Base-by-base conservation (phyloP, 2,797 vertebrate genomes). In the Clamator glandarius region DNA sequence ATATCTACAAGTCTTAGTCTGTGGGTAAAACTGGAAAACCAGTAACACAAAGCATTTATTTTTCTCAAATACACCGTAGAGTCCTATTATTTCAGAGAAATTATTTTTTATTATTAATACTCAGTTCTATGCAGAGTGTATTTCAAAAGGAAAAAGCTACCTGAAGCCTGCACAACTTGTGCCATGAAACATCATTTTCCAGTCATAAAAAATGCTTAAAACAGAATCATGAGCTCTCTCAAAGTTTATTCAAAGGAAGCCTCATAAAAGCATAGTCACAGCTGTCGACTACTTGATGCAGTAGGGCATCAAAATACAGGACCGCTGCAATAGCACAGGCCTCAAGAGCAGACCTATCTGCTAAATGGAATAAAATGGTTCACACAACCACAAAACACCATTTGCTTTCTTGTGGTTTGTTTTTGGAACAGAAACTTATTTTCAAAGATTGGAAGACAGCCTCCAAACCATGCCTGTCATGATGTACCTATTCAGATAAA, bases 1-100 rank as follows among this genome's bases (percentile, higher is more conserved):
- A 94, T 63, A 94, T 89, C 91, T 94, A 83, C 91, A 93, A 91
- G 93, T 92, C 84, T 86, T 94, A 74, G 93, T 92, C 95, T 87
- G 94, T 39, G 83, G 93, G 81, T 90, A 91, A 95, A 94, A 85
- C 2, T 59, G 72, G 81, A 74, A 87, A 95, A 85, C 48, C 36
- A 84, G 39, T 28, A 83, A 78, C 46, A 93, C 41, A 94, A 90
- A 94, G 54, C 51, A 80, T 80, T 90, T 75, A 6, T 84, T 96
- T 94, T 82, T 82, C 48, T 63, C 44, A 69, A 44, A 86, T 36
- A 84, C 55, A 36, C 15, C 73, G 21, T 41, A 31, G 76, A 92
- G 48, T 54, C 52, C 29, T 63, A 75, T 55, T 79, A 44, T 67
- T 72, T 61, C 50, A 72, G 68, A 85, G 29, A 66, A 35, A 88